Evolutionary conservation across 2,113 vertebrate species (phyloP).

Genomic region (Equus quagga): DNA sequence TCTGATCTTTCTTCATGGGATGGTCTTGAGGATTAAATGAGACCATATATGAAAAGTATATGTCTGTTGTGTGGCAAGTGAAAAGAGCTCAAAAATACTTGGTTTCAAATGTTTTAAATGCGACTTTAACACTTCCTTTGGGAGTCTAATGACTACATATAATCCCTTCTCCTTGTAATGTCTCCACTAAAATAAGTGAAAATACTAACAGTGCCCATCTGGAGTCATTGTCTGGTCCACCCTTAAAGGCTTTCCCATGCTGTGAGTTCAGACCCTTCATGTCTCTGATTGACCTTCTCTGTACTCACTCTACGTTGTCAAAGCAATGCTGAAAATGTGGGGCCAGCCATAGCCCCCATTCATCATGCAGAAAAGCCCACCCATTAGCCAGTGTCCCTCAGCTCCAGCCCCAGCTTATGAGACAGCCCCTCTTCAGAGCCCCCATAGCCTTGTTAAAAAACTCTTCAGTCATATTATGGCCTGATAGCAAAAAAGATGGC

Average conservation of each 20-base stretch:
- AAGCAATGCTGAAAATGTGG: not conserved
- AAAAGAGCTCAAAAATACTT: not conserved
- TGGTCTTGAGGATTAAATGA: not conserved
- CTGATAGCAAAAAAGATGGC: slow-evolving; percentile 63
- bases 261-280: not conserved
- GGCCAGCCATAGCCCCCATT: not conserved
- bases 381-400: not conserved
- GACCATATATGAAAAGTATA: not conserved
- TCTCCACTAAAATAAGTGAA: not conserved
- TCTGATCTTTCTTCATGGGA: not conserved
- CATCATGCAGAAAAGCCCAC: not conserved
- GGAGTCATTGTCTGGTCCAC: not conserved
- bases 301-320: not conserved
- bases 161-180: not conserved
- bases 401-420: not conserved
- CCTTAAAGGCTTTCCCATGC: not conserved
- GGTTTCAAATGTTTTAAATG: slow-evolving; percentile 35
- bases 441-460: slow-evolving; percentile 52
- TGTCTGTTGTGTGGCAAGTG: not conserved
- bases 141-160: not conserved
- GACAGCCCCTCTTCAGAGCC: not conserved
- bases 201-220: not conserved
- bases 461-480: slow-evolving; percentile 52
- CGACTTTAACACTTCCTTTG: not conserved
- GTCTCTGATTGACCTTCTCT: not conserved